Evolutionary conservation across 2,797 vertebrate species (phyloP), one percentile per base, ranked within the genome.

Genomic region (Sitta carolinensis): DNA sequence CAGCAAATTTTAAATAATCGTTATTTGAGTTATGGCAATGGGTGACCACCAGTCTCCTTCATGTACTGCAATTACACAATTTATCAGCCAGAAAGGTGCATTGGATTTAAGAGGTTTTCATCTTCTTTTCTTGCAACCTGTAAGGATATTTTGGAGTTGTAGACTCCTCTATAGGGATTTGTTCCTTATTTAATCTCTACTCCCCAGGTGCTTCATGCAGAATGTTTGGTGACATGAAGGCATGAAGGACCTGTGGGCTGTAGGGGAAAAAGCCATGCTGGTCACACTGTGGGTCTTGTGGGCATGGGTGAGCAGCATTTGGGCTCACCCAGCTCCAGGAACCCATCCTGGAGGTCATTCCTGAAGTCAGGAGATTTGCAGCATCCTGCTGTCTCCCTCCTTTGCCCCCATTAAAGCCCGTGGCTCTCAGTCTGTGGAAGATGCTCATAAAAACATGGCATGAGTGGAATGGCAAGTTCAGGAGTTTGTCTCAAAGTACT

Each of bases 1-100:
- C 40, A 79, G 36, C 7, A 76, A 16, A 54, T 79, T 83, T 48
- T 29, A 55, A 73, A 48, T 52, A 16, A 16, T 76, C 3, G 2
- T 36, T 15, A 25, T 89, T 87, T 82, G 70, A 76, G 0, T 79
- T 63, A 43, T 8, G 7, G 11, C 51, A 58, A 0, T 13, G 40
- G 7, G 13, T 62, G 36, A n/a, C 16, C 10, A n/a, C 17, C 7
- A 13, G 3, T 55, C 51, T 59, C 16, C 22, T 78, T 54, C 10
- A 1, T 23, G 5, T 55, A 3, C 54, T 40, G 14, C 3, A 0
- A 5, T 48, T 91, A 32, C 3, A 45, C 20, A 20, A 1, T 69
- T 76, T 51, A 19, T 77, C 47, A 87, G 7, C 10, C 27, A n/a
- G 43, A 82, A 82, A 54, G 25, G 8, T 62, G 11, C 13, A 10